Percentiles rank a stretch among this genome's conserved stretches.
phyloP scores from a whole-genome alignment of 2,797 vertebrate genomes.

The Rallus crepitans region DNA sequence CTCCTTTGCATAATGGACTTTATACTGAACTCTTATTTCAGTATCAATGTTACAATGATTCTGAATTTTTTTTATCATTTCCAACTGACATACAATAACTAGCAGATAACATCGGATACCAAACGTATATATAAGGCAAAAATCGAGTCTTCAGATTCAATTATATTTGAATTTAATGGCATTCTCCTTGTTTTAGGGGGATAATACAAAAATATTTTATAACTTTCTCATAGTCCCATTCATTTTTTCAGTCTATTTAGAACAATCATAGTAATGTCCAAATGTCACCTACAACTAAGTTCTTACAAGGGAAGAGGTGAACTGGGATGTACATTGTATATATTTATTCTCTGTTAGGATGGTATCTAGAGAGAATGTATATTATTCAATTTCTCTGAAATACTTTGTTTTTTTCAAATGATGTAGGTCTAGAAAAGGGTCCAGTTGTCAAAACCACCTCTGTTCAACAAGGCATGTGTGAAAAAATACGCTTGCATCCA shows the following conservation, averaged over 20 bases:
- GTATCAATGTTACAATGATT: background rate
- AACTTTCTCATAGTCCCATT: background rate
- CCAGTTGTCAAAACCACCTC: background rate
- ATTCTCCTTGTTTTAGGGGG: background rate
- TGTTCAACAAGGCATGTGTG: background rate
- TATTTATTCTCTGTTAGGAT: background rate
- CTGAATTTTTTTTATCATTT: background rate
- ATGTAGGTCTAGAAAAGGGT: background rate
- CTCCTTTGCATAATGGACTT: background rate
- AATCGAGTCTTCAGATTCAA: background rate
- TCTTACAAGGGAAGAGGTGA: background rate
- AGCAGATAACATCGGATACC: background rate
- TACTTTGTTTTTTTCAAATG: background rate
- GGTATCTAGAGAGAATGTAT: background rate
- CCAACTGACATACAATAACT: background rate
- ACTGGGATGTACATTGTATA: too few species aligned
- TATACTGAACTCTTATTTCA: background rate
- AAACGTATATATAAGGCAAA: background rate
- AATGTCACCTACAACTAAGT: background rate
- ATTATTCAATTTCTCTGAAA: background rate
- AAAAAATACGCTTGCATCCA: background rate
- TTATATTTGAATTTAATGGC: background rate
- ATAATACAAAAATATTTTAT: background rate
- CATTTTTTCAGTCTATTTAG: background rate
- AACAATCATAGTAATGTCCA: background rate